Base-by-base conservation (phyloP, 1,140 invertebrate genomes). In the Wasmannia auropunctata region DNA sequence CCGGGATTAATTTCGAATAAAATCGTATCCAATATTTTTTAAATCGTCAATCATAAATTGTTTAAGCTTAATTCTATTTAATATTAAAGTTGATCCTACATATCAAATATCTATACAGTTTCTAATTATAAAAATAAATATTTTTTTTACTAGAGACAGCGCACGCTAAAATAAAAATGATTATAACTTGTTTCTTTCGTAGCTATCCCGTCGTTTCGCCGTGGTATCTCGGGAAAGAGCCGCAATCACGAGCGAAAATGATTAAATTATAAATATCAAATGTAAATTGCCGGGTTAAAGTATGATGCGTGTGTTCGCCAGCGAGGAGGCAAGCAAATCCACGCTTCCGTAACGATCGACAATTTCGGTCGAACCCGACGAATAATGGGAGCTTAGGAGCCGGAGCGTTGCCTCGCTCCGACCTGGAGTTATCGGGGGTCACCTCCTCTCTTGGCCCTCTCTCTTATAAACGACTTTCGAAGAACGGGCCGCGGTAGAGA, bases 401-500 rank as follows among this genome's bases (percentile, higher is more conserved):
- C 77, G 74, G 43, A 88, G 83, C 77, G 46, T 54, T 79, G 72
- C 37, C 63, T 65, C 60, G 51, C 76, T 74, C 80, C 46, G 76
- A 79, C 62, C 70, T 19, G 58, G 86, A 69, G 79, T 90, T 90
- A 81, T 56, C 54, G 69, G 46, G 46, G 70, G 84, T 77, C 72
- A 65, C 49, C 69, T 83, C 77, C 40, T 31, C 84, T 79, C 51
- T 25, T 34, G 43, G 46, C 63, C 77, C 51, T 80, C 77, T 80
- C 63, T 60, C 56, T 84, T 86, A 60, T 72, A 92, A 92, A 92
- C 86, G 91, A 92, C 86, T 92, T 92, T 91, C 91, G 89, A 90
- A 85, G 91, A 92, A 91, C 87, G 56, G 49, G 62, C 51, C 87
- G 51, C 65, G 54, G 51, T 19, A 22, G 54, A 67, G 70, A 70